Evolutionary conservation across 2,797 vertebrate species (phyloP).

Genomic region (Capromys pilorides): DNA sequence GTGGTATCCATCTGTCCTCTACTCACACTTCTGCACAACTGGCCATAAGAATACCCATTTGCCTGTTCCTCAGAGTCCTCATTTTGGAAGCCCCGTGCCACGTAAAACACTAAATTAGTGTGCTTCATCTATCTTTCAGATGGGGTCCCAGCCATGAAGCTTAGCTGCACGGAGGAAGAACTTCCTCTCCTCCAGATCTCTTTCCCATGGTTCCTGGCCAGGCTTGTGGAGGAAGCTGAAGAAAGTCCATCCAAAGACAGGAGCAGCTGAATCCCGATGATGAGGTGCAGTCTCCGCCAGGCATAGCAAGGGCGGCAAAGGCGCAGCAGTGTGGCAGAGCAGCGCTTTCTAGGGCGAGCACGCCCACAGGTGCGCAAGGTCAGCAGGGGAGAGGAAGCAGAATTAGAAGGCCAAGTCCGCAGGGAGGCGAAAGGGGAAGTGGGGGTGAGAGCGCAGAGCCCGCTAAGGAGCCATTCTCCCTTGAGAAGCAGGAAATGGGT

Average conservation of each 20-base stretch:
- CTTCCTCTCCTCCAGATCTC: background rate
- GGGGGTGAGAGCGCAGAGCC: background rate
- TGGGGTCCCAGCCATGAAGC: background rate
- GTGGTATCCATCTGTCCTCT: background rate
- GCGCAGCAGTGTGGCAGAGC: background rate
- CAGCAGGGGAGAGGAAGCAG: background rate
- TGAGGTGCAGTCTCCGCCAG: background rate
- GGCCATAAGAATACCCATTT: background rate
- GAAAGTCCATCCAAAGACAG: background rate
- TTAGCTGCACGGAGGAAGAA: background rate
- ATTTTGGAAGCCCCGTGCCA: background rate
- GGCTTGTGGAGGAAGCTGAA: background rate
- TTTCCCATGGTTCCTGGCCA: fast-evolving
- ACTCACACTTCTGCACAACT: background rate
- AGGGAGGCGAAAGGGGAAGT: background rate
- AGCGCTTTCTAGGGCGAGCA: background rate
- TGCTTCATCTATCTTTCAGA: background rate
- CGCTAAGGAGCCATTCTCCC: background rate
- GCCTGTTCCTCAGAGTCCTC: background rate
- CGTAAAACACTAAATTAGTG: background rate
- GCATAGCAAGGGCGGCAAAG: too few species aligned
- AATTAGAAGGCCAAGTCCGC: background rate
- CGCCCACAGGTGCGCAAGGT: background rate
- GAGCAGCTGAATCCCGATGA: background rate
- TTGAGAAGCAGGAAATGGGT: background rate